A percentile compares a stretch with the other conserved stretches of the same genome.
phyloP scores from a whole-genome alignment of 2,797 vertebrate species.

The Erpetoichthys calabaricus region DNA sequence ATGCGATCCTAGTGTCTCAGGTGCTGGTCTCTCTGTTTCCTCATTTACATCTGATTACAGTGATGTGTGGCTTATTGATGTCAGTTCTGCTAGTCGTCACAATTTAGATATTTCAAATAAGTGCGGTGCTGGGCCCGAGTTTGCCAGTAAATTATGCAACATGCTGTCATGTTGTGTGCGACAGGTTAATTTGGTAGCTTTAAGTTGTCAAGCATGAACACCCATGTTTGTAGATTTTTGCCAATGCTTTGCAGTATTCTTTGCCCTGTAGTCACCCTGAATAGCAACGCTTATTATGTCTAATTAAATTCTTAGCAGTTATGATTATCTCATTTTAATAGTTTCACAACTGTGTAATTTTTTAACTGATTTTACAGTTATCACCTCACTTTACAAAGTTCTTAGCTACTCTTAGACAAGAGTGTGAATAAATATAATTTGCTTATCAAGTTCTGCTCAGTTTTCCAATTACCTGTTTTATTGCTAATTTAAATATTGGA shows the following conservation, averaged over 20 bases:
- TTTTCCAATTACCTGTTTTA: conserved; percentile 19
- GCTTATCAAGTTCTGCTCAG: conserved; percentile 23
- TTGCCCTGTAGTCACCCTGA: conserved; percentile 16
- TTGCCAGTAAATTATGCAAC: conserved; percentile 46
- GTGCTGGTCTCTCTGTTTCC: conserved; percentile 45
- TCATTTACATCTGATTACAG: conserved; percentile 71
- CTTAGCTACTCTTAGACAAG: no score
- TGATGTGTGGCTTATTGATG: conserved; percentile 62
- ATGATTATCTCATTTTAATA: conserved; percentile 39
- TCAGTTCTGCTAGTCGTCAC: conserved; percentile 70
- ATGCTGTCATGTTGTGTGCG: conserved; percentile 32
- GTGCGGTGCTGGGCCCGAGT: conserved; percentile 48
- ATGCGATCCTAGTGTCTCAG: conserved; percentile 46
- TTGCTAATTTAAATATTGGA: no score
- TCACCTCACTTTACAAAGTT: no score
- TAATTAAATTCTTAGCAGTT: conserved; percentile 45
- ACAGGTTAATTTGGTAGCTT: conserved; percentile 51
- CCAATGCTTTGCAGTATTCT: conserved; percentile 39
- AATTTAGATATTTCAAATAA: conserved; percentile 53
- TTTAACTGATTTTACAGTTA: conserved; percentile 2
- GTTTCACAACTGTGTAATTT: conserved; percentile 11
- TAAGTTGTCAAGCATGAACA: conserved; percentile 51
- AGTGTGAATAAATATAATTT: conserved; percentile 1
- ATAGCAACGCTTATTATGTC: conserved; percentile 24
- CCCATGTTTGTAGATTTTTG: conserved; percentile 45